These are phyloP conservation scores for Malurus melanocephalus DNA, from an alignment of 2,113 vertebrate species.

Conservation along the genomic window DNA sequence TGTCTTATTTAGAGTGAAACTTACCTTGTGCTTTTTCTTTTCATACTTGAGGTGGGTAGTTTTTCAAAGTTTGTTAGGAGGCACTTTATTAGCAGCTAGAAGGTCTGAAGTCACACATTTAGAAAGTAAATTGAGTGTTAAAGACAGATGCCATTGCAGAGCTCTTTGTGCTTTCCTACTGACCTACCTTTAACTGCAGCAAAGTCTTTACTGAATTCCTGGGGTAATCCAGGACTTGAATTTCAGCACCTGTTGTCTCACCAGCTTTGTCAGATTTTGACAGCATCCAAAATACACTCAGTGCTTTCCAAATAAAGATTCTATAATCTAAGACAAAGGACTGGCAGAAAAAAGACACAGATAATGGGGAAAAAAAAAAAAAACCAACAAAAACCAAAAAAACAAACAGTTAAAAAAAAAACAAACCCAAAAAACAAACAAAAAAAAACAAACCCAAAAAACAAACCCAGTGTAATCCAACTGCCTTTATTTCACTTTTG, in stretches of 20 bases:
- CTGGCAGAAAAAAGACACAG: not conserved
- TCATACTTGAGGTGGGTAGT: not conserved
- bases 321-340: not conserved
- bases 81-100: not conserved
- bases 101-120: not conserved
- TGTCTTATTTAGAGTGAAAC: not conserved
- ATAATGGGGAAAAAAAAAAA: not conserved
- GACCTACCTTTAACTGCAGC: not conserved
- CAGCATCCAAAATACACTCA: not conserved
- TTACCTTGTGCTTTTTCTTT: not conserved
- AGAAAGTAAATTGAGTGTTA: not conserved
- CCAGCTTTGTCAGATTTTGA: not conserved
- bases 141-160: not conserved
- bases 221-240: not conserved
- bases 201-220: not conserved
- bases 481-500: not conserved
- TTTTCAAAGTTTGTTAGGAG: not conserved
- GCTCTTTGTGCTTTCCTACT: not conserved
- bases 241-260: not conserved
- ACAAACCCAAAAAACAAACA: no score
- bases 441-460: not conserved
- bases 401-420: no score
- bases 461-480: not conserved
- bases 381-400: no score
- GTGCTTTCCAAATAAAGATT: not conserved